Conservation (phyloP, 2,113 vertebrate species). For the Phoxinus phoxinus region DNA sequence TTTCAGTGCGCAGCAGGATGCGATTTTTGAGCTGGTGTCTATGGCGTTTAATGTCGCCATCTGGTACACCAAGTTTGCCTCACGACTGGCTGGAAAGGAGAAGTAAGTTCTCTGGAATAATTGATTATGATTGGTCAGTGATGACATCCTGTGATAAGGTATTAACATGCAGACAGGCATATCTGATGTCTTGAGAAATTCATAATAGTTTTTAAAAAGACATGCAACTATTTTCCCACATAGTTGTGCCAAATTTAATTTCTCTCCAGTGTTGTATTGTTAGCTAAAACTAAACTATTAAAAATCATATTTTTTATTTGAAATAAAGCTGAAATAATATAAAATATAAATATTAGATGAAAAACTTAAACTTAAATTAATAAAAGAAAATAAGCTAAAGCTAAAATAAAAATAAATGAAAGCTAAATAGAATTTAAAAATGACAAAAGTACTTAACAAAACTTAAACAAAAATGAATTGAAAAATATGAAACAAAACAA, state of each 20-base stretch:
- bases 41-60: slow-evolving; percentile 95
- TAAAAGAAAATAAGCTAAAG: too few species aligned
- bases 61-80: slow-evolving; percentile 97
- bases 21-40: slow-evolving; percentile 92
- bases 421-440: too few species aligned
- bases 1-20: slow-evolving; percentile 93
- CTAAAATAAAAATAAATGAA: not conserved
- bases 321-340: not conserved
- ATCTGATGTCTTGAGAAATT: not conserved
- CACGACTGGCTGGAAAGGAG: slow-evolving; percentile 94
- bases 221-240: not conserved
- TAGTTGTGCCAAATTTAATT: not conserved
- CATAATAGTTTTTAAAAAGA: not conserved
- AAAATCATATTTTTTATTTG: not conserved
- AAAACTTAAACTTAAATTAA: not conserved
- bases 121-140: not conserved
- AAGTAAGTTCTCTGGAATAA: slow-evolving; percentile 81
- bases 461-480: too few species aligned
- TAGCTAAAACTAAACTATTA: not conserved
- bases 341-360: not conserved
- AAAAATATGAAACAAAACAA: too few species aligned
- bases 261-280: not conserved
- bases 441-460: too few species aligned
- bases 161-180: not conserved
- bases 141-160: not conserved